Base-by-base conservation (phyloP, 2,113 vertebrate species). In the Spea bombifrons region DNA sequence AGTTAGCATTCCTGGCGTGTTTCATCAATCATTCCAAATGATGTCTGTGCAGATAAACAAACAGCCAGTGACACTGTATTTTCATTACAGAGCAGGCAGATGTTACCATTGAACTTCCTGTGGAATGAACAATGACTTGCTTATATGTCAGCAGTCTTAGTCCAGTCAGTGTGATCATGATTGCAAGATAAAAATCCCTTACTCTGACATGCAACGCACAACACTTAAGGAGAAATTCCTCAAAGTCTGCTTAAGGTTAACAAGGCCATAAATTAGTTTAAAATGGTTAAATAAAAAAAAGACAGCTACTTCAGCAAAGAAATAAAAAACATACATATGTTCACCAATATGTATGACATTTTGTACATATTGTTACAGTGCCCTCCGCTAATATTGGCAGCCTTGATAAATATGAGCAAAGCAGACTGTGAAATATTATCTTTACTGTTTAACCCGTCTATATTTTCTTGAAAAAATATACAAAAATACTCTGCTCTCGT, bases 241-340 rank as follows among this genome's bases (percentile, higher is more conserved):
- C 74, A 75, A 46, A 67, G 12, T 67, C 48, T 15, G 9, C 73
- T 75, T 65, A 66, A 76, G 66, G 44, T 69, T 68, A 76, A 67
- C 75, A 57, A 68, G 75, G 8, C 53, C 65, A 76, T 76, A 53
- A 59, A 69, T 76, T 66, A 68, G 44, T 48, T 69, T 76, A n/a
- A 68, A 68, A 69, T 68, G 15, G 66, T 66, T 75, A 55, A 75
- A 67, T 68, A 46, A 59, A 8, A 59, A 13, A 0, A 30, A 30
- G 30, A 2, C 30, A 30, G 30, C 1, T 30, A 30, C 30, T 30
- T 30, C 30, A 30, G 30, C 30, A 30, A 30, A 30, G 30, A 30
- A 30, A 30, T 30, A 30, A 30, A 30, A 30, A 30, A 30, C 30
- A 30, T n/a, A n/a, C n/a, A n/a, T n/a, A n/a, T n/a, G n/a, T n/a